Conservation (phyloP, 2,113 vertebrate species). For the Halichoerus grypus region DNA sequence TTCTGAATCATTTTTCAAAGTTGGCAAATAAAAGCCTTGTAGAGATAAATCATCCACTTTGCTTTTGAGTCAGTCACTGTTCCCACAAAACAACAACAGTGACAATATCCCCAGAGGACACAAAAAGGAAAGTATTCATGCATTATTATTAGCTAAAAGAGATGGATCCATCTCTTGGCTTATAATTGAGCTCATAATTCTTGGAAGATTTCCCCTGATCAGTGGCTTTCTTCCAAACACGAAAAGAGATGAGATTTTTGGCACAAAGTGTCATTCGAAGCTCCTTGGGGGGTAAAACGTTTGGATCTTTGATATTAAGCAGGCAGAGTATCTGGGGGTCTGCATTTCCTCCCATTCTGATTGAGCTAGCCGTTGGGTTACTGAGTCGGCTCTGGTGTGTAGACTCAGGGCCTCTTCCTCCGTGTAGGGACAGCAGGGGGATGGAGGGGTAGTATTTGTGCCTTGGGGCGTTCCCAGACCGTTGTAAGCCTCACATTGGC, state of each 20-base stretch:
- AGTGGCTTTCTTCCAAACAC: not conserved
- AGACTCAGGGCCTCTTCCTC: not conserved
- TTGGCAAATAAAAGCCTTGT: not conserved
- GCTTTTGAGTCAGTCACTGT: not conserved
- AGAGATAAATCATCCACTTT: not conserved
- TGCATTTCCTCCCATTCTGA: not conserved
- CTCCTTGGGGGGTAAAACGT: not conserved
- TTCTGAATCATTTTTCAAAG: slow-evolving; percentile 6
- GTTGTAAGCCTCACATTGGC: not conserved
- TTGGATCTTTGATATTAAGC: not conserved
- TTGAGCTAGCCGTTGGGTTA: not conserved
- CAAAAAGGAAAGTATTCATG: not conserved
- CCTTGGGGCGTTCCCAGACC: not conserved
- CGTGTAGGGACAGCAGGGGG: not conserved
- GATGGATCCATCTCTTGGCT: not conserved
- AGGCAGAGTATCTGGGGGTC: not conserved
- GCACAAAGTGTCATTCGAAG: not conserved
- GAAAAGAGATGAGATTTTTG: not conserved
- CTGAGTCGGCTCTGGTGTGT: not conserved
- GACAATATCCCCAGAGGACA: not conserved
- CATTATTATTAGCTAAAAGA: not conserved
- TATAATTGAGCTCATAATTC: not conserved
- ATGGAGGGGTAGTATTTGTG: rapidly evolving
- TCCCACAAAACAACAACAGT: not conserved
- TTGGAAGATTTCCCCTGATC: not conserved